These are phyloP conservation scores for Dasypus novemcinctus DNA, from an alignment of 2,113 vertebrate species.

Conservation along the genomic window DNA sequence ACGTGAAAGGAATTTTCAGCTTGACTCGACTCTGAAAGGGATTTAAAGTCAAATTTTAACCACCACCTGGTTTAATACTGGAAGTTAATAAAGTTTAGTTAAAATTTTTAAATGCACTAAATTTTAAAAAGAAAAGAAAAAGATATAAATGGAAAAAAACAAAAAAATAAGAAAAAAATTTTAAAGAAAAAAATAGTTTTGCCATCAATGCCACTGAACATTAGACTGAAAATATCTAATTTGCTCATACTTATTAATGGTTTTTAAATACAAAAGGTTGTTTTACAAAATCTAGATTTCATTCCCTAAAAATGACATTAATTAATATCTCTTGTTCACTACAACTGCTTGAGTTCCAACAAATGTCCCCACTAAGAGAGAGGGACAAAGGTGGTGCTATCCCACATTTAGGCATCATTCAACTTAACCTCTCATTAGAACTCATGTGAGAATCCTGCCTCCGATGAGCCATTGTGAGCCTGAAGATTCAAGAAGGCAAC, in stretches of 20 bases:
- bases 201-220: background rate
- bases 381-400: too few relatives aligned
- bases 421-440: too few relatives aligned
- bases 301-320: rapidly evolving
- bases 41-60: background rate
- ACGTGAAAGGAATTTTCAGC: slow-evolving; percentile 17
- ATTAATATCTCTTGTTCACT: background rate
- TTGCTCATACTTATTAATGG: background rate
- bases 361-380: background rate
- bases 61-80: background rate
- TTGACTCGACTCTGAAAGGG: background rate
- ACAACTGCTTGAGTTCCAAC: background rate
- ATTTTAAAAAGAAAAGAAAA: too few relatives aligned
- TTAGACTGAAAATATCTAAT: background rate
- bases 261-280: background rate
- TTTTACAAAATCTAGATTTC: background rate
- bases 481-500: background rate
- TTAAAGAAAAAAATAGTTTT: too few relatives aligned
- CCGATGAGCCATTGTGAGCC: background rate
- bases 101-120: too few relatives aligned
- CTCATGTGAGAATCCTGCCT: background rate
- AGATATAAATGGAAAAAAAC: too few relatives aligned
- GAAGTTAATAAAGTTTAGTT: background rate
- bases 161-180: too few relatives aligned
- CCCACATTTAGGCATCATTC: background rate